Percentiles rank a stretch among this genome's conserved stretches.
Conservation (phyloP, 2,888 invertebrate genomes). For the Rapana venosa region DNA sequence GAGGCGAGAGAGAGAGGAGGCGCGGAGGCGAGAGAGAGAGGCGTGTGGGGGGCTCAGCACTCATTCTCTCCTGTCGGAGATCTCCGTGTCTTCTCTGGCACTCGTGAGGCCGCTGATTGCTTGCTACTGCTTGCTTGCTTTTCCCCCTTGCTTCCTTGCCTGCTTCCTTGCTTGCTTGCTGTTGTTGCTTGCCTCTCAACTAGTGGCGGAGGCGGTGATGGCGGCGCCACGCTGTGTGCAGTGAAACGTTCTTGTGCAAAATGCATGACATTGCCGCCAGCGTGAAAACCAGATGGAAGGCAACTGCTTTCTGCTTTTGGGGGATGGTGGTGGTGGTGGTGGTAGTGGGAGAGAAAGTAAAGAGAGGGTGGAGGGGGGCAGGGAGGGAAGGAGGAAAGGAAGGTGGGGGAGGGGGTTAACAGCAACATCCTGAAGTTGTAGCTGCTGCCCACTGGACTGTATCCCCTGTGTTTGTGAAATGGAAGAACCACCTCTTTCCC, state of each 20-base stretch:
- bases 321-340: neutral
- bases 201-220: too few species aligned
- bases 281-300: constrained; percentile 26
- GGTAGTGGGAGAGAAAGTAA: neutral
- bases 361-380: neutral
- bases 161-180: neutral
- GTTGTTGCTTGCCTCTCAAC: neutral
- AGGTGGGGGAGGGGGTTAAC: neutral
- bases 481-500: neutral
- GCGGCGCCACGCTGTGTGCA: neutral
- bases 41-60: neutral
- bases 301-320: neutral
- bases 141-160: neutral
- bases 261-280: constrained; percentile 30
- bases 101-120: neutral
- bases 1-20: neutral
- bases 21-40: neutral
- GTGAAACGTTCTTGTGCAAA: constrained; percentile 22
- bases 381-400: neutral
- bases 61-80: neutral
- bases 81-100: neutral
- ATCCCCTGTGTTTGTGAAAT: neutral
- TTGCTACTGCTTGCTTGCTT: neutral
- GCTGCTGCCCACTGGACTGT: constrained; percentile 1
- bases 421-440: too few species aligned